A percentile compares a stretch with the other conserved stretches of the same genome.
Conservation (phyloP, 2,797 vertebrate species). For the Anguilla marmorata region DNA sequence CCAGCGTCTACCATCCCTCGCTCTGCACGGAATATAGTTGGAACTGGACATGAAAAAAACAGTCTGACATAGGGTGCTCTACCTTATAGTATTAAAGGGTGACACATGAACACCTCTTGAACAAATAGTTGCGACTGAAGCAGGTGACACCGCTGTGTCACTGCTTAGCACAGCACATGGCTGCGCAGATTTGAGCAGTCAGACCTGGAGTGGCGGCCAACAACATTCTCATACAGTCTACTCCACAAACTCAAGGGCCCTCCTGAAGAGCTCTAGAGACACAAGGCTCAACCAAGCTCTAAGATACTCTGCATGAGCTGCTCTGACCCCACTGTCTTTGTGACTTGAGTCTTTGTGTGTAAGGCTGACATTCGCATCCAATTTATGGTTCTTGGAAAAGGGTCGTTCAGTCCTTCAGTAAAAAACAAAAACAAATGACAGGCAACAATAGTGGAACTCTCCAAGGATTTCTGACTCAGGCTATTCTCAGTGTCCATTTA, state of each 20-base stretch:
- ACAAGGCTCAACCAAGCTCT: constrained; percentile 14
- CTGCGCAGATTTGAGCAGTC: background rate
- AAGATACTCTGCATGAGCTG: background rate
- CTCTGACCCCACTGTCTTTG: constrained; percentile 5
- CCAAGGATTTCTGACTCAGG: background rate
- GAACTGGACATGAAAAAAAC: background rate
- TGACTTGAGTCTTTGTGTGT: background rate
- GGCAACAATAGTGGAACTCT: background rate
- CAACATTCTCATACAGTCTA: constrained; percentile 21
- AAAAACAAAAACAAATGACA: background rate
- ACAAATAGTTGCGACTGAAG: background rate
- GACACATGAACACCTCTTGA: background rate
- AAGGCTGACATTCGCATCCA: constrained; percentile 1
- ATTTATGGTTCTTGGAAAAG: constrained; percentile 8
- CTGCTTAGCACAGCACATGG: background rate
- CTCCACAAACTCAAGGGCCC: constrained; percentile 24
- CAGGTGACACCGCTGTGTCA: background rate
- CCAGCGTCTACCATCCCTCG: background rate
- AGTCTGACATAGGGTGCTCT: background rate
- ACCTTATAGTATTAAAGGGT: background rate
- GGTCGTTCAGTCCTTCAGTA: background rate
- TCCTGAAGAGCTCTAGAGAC: constrained; percentile 22
- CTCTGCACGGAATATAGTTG: background rate
- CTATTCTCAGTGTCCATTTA: background rate
- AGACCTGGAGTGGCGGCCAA: constrained; percentile 9